Conservation (phyloP, 1,140 invertebrate species). For the Bombus difficillimus region DNA sequence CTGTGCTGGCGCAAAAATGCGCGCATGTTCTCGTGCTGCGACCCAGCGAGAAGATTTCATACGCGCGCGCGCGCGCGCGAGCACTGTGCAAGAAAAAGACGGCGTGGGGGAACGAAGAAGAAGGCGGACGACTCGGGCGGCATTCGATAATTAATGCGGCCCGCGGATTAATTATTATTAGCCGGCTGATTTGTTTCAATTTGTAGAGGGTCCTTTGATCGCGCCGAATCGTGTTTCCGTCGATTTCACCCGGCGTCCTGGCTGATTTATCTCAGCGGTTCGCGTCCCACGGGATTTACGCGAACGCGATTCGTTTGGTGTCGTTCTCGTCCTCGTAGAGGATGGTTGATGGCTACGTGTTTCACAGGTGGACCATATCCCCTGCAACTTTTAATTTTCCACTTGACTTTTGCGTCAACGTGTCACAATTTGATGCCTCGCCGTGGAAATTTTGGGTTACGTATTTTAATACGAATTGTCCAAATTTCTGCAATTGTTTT, state of each 20-base stretch:
- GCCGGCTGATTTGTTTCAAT: conserved; percentile 81
- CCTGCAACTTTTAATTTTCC: not conserved
- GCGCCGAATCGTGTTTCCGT: conserved; percentile 76
- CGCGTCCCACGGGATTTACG: conserved; percentile 52
- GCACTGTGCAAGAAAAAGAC: not conserved
- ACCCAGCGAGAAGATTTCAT: conserved; percentile 6
- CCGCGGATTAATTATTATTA: conserved; percentile 81
- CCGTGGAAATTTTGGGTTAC: too few relatives aligned
- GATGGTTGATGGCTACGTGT: not conserved
- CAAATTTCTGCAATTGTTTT: too few relatives aligned
- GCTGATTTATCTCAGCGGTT: conserved; percentile 68
- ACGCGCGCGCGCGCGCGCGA: not conserved
- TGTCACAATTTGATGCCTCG: too few relatives aligned
- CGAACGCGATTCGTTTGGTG: conserved; percentile 38
- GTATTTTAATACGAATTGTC: too few relatives aligned
- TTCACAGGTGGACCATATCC: not conserved
- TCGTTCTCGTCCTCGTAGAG: conserved; percentile 23
- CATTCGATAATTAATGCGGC: conserved; percentile 76
- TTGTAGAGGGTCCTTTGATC: conserved; percentile 79
- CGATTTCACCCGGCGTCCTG: conserved; percentile 67
- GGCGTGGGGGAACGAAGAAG: not conserved
- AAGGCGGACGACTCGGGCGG: not conserved
- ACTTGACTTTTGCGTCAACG: not conserved
- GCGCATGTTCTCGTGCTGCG: conserved; percentile 32
- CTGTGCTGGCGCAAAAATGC: conserved; percentile 57